Evolutionary conservation across 1,140 invertebrate genomes (phyloP), one percentile per base, ranked within the genome.

Genomic region (Planococcus citri): DNA sequence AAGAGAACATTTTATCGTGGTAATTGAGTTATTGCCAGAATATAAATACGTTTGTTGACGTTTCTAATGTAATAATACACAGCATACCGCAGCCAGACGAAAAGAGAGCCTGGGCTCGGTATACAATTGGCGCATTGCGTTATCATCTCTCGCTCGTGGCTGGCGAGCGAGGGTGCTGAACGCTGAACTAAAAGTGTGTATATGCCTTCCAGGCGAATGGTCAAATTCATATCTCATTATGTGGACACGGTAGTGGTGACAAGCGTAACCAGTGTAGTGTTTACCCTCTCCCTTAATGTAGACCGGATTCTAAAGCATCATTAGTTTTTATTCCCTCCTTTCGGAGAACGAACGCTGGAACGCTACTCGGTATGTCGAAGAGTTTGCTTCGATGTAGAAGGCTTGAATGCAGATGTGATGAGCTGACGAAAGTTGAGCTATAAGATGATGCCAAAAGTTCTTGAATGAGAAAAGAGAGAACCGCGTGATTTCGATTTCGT

Each of bases 171-270:
- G 21, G 4, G 20, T 6, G 57, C 17, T 9, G 57, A 22, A 22
- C 57, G 20, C 8, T 17, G n/a, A 22, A 20, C 4, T 8, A 20
- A 60, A 60, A 60, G 57, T 20, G 57, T 20, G 57, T n/a, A n/a
- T n/a, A n/a, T n/a, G n/a, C 60, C 60, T 64, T 64, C 60, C 60
- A 64, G 60, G 10, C 60, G 60, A 64, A 64, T 64, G 60, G 60
- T 64, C 60, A 64, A 64, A 64, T 64, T 64, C 60, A 64, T 64
- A 64, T 64, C 60, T 64, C 60, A 64, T 64, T 64, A 64, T 64
- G 20, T 22, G 20, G 60, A 25, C 20, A 12, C 20, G 20, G 6
- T 1, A 17, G 22, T 20, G 60, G 12, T 64, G 60, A 64, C 60
- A 64, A 64, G 60, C 60, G 60, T 64, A 64, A 64, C 60, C 60